These are phyloP conservation scores for Apis cerana DNA, from an alignment of 1,140 invertebrate genomes.

Conservation along the genomic window DNA sequence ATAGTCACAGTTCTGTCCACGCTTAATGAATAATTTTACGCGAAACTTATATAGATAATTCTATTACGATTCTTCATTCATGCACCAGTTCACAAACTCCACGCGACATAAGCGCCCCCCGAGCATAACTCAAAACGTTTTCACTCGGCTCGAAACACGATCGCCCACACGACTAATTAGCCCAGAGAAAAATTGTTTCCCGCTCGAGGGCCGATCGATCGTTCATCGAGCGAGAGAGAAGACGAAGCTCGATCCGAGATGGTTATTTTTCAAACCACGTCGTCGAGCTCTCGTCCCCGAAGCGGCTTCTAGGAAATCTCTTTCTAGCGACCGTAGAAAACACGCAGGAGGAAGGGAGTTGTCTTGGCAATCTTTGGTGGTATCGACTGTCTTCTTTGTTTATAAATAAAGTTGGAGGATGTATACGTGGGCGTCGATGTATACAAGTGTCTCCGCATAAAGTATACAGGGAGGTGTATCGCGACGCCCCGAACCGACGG, in stretches of 20 bases:
- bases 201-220: slow-evolving; percentile 14
- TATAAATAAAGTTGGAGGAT: slow-evolving; percentile 46
- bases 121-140: background rate
- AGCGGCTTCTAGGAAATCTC: slow-evolving; percentile 37
- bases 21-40: no score
- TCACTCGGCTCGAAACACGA: background rate
- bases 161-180: slow-evolving; percentile 22
- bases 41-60: no score
- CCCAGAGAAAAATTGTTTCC: background rate
- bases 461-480: slow-evolving; percentile 36
- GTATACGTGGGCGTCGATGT: slow-evolving; percentile 34
- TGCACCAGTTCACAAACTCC: no score
- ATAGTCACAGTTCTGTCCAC: no score
- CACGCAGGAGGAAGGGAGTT: slow-evolving; percentile 1
- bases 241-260: background rate
- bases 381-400: slow-evolving; percentile 47
- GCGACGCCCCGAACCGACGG: slow-evolving; percentile 38
- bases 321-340: background rate
- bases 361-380: slow-evolving; percentile 12
- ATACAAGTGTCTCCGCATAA: slow-evolving; percentile 50
- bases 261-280: slow-evolving; percentile 23
- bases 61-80: no score
- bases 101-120: background rate
- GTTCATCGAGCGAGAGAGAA: background rate
- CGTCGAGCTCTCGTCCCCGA: background rate